phyloP scores from a whole-genome alignment of 2,888 invertebrate species.

The Drosophila picticornis region DNA sequence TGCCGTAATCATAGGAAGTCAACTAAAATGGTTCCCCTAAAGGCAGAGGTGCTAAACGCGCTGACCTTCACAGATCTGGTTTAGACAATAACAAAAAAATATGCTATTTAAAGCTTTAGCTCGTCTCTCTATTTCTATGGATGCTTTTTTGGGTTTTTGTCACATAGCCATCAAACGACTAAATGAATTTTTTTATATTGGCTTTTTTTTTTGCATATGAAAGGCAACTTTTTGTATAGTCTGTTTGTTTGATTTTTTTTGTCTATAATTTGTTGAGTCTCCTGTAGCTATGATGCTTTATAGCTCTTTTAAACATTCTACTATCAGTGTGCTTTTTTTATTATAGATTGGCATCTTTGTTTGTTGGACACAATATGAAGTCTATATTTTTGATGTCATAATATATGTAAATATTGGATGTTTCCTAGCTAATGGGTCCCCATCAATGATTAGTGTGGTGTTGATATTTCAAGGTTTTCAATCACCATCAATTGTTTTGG shows the following conservation, averaged over 20 bases:
- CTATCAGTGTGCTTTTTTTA: conserved; percentile 37
- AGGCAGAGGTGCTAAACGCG: conserved; percentile 58
- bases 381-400: conserved; percentile 53
- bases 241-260: conserved; percentile 9
- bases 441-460: conserved; percentile 11
- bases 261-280: conserved; percentile 10
- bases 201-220: conserved; percentile 63
- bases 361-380: conserved; percentile 38
- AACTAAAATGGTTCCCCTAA: conserved; percentile 5
- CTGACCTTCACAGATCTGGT: conserved; percentile 74
- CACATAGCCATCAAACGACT: conserved; percentile 47
- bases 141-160: conserved; percentile 32
- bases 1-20: conserved; percentile 24
- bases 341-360: conserved; percentile 30
- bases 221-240: conserved; percentile 56
- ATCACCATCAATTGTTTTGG: conserved; percentile 15
- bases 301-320: conserved; percentile 50
- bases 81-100: conserved; percentile 40
- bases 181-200: conserved; percentile 55
- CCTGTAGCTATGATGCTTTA: conserved; percentile 37
- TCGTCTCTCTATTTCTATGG: conserved; percentile 27
- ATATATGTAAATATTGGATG: conserved; percentile 57
- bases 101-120: conserved; percentile 18
- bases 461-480: conserved; percentile 54
- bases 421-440: conserved; percentile 16